Evolutionary conservation across 2,797 vertebrate genomes (phyloP).

Genomic region (Sus cebifrons): DNA sequence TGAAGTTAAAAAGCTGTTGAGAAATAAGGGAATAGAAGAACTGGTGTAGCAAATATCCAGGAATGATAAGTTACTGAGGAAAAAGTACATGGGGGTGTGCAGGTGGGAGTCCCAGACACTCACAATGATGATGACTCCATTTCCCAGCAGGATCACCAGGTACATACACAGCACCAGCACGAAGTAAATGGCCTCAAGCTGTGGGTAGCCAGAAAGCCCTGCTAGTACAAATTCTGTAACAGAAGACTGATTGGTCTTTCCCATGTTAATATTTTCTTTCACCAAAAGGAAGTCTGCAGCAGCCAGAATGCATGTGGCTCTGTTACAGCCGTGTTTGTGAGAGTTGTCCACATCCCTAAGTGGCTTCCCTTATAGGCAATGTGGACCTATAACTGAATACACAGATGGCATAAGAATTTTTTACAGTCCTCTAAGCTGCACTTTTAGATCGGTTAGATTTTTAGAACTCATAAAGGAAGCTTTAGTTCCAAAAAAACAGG

Average conservation of each 20-base stretch:
- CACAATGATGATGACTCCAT: conserved; percentile 58
- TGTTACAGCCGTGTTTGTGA: background rate
- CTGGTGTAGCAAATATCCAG: conserved; percentile 73
- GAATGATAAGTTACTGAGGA: conserved; percentile 76
- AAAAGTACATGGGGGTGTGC: conserved; percentile 73
- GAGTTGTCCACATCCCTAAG: background rate
- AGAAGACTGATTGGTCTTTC: conserved; percentile 49
- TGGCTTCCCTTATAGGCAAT: conserved; percentile 11
- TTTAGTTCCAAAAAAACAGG: background rate
- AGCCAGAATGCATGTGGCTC: background rate
- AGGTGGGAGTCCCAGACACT: conserved; percentile 54
- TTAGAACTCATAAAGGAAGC: conserved; percentile 30
- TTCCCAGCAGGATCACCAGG: conserved; percentile 66
- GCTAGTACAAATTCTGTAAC: conserved; percentile 71
- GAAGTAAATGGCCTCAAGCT: conserved; percentile 76
- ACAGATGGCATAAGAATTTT: conserved; percentile 35
- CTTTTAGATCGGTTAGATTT: conserved; percentile 30
- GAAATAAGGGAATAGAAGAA: conserved; percentile 71
- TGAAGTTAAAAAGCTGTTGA: conserved; percentile 69
- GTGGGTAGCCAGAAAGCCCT: conserved; percentile 70
- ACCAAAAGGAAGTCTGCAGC: background rate
- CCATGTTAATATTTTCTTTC: conserved; percentile 69
- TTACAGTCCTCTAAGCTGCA: conserved; percentile 28
- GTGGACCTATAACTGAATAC: conserved; percentile 38
- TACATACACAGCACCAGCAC: conserved; percentile 70